Conservation (phyloP, 2,797 vertebrate species). For the Gymnothorax reevesii region DNA sequence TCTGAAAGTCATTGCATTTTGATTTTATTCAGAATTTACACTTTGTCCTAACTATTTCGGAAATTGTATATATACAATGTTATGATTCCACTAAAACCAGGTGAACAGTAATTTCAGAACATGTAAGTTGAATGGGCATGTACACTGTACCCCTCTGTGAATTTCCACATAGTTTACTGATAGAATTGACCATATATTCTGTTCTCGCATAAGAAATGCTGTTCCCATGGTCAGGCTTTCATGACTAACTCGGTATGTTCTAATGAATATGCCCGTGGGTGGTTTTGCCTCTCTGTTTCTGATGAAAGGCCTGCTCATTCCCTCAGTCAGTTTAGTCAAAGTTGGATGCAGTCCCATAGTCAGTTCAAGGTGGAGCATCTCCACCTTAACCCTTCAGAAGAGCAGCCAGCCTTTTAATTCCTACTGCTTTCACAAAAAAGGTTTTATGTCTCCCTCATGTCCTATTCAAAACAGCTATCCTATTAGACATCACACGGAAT, state of each 20-base stretch:
- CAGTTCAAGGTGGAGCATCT: slow-evolving; percentile 46
- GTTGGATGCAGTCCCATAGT: slow-evolving; percentile 55
- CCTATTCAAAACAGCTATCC: slow-evolving; percentile 40
- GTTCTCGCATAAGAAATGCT: too few species aligned
- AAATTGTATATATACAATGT: too few species aligned
- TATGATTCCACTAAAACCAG: neutral
- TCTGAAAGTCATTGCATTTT: too few species aligned
- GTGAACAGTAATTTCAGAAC: neutral
- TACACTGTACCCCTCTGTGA: neutral
- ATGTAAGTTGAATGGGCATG: neutral
- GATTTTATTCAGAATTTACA: too few species aligned
- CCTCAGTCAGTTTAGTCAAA: slow-evolving; percentile 71
- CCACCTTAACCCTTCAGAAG: slow-evolving; percentile 49
- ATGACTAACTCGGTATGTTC: slow-evolving; percentile 62
- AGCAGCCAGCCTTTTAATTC: slow-evolving; percentile 56
- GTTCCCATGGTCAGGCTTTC: slow-evolving; percentile 74
- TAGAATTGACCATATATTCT: too few species aligned
- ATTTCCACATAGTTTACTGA: neutral
- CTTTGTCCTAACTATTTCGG: too few species aligned
- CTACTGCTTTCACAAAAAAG: slow-evolving; percentile 43
- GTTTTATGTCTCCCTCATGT: slow-evolving; percentile 38
- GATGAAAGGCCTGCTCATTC: slow-evolving; percentile 64
- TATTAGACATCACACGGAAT: slow-evolving; percentile 31
- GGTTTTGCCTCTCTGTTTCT: slow-evolving; percentile 82
- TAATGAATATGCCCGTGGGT: slow-evolving; percentile 83